Evolutionary conservation across 2,113 vertebrate species (phyloP).

Genomic region (Smithornis capensis): DNA sequence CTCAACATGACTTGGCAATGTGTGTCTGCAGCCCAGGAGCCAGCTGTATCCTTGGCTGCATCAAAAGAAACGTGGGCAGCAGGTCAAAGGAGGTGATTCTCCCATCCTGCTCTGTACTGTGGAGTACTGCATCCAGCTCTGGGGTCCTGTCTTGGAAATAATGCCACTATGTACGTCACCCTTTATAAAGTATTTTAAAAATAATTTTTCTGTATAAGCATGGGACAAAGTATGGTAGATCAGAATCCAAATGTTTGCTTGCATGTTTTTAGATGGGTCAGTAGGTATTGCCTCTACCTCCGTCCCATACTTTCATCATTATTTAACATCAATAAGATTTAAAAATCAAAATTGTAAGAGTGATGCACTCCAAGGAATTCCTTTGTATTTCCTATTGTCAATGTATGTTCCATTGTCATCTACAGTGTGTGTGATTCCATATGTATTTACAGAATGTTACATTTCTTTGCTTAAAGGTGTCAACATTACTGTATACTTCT

Average conservation of each 20-base stretch:
- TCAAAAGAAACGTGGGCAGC: neutral
- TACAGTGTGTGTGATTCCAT: neutral
- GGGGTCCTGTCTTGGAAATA: neutral
- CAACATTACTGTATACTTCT: neutral
- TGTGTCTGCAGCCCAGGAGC: neutral
- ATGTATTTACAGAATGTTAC: neutral
- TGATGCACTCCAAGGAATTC: neutral
- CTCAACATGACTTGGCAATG: neutral
- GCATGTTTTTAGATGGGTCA: neutral
- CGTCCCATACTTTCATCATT: accelerated
- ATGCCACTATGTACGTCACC: neutral
- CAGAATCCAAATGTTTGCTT: neutral
- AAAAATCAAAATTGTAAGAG: neutral
- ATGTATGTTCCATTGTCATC: neutral
- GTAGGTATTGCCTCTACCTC: neutral
- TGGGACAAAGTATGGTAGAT: neutral
- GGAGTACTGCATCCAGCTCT: neutral
- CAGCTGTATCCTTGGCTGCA: neutral
- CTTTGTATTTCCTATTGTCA: neutral
- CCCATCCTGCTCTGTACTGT: neutral
- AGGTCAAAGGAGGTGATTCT: neutral
- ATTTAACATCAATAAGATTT: neutral
- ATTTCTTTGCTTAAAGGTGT: neutral
- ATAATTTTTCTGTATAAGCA: neutral
- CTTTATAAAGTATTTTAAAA: neutral